Percentiles rank a stretch among this genome's conserved stretches.
Conservation (phyloP, 1,140 invertebrate genomes). For the Saccostrea cuccullata region DNA sequence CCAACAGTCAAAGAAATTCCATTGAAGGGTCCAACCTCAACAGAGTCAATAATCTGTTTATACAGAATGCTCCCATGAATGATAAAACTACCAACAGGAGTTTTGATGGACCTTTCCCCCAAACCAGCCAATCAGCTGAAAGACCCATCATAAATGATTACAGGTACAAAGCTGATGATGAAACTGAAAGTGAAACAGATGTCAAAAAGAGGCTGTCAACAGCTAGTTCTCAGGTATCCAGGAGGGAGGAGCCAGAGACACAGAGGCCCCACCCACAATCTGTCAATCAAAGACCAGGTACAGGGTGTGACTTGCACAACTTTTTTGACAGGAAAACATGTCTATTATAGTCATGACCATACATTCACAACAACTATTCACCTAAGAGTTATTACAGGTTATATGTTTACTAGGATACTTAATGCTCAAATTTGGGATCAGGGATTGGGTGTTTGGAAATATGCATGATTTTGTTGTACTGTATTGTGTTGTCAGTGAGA, state of each 20-base stretch:
- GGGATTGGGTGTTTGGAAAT: background rate
- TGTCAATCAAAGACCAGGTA: slow-evolving; percentile 30
- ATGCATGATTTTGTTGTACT: background rate
- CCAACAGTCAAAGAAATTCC: background rate
- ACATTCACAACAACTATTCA: background rate
- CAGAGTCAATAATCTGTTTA: slow-evolving; percentile 11
- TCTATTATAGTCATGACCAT: background rate
- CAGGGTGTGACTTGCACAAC: slow-evolving; percentile 13
- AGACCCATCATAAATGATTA: background rate
- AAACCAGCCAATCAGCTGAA: background rate
- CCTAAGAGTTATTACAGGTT: background rate
- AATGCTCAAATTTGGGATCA: background rate
- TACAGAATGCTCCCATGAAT: slow-evolving; percentile 30
- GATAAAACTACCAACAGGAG: background rate
- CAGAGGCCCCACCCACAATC: slow-evolving; percentile 21
- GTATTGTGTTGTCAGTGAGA: background rate
- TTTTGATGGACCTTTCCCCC: background rate
- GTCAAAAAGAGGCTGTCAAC: slow-evolving; percentile 54
- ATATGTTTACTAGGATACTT: background rate
- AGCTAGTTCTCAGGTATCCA: slow-evolving; percentile 47
- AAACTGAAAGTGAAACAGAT: slow-evolving; percentile 41
- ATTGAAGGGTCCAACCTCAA: background rate
- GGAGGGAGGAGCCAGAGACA: slow-evolving; percentile 11
- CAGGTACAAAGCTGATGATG: background rate
- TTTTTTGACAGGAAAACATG: background rate